A percentile compares a stretch with the other conserved stretches of the same genome.
Evolutionary conservation across 2,888 invertebrate genomes (phyloP).

Genomic region (Spodoptera littoralis): DNA sequence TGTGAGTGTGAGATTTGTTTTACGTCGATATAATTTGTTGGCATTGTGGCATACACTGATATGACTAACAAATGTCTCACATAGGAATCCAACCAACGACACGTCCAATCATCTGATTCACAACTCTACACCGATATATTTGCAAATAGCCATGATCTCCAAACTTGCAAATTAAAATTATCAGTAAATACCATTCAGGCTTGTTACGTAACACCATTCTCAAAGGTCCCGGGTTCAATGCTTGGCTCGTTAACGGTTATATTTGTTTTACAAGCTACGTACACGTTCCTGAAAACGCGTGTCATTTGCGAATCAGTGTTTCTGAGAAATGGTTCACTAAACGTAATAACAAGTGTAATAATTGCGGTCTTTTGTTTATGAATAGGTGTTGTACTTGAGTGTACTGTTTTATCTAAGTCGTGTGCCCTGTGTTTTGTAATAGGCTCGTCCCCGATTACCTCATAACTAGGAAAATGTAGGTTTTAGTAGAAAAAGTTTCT

Average conservation of each 20-base stretch:
- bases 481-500: no score
- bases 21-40: no score
- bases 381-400: neutral
- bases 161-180: constrained; percentile 12
- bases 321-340: constrained; percentile 29
- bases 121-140: constrained; percentile 1
- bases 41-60: no score
- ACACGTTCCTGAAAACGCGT: constrained; percentile 28
- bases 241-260: constrained; percentile 40
- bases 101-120: no score
- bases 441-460: no score
- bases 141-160: constrained; percentile 1
- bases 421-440: no score
- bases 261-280: constrained; percentile 31
- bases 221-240: constrained; percentile 45
- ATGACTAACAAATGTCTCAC: no score
- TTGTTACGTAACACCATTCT: constrained; percentile 32
- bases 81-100: no score
- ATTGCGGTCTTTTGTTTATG: neutral
- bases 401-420: no score
- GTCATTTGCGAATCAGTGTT: constrained; percentile 36
- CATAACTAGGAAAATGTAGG: no score
- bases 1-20: no score
- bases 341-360: constrained; percentile 2
- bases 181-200: neutral